A percentile compares a stretch with the other conserved stretches of the same genome.
phyloP scores from a whole-genome alignment of 2,113 vertebrate species.

The Cavia porcellus region DNA sequence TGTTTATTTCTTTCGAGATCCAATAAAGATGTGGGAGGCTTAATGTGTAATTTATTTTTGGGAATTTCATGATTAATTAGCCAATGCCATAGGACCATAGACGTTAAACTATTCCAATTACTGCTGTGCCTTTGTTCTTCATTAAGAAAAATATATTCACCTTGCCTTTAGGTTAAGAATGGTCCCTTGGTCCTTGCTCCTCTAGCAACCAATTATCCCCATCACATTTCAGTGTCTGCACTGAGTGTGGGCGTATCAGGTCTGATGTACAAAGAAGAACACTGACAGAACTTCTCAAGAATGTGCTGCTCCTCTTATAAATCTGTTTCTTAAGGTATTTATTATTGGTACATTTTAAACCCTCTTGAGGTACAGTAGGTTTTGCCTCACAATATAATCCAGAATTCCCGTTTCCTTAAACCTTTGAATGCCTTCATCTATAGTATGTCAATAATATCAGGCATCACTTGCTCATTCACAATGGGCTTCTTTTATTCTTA shows the following conservation, averaged over 20 bases:
- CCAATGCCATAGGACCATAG: too few relatives aligned
- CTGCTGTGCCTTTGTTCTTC: not conserved
- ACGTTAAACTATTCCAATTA: not conserved
- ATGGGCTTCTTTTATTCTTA: not conserved
- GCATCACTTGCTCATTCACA: not conserved
- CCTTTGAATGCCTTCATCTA: not conserved
- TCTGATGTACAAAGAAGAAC: not conserved
- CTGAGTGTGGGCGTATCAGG: not conserved
- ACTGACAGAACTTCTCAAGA: not conserved
- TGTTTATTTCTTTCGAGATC: not conserved
- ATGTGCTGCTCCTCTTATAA: not conserved
- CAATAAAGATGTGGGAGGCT: not conserved
- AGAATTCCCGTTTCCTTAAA: too few relatives aligned
- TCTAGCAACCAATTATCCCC: not conserved
- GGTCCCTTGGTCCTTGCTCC: not conserved
- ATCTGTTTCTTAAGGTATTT: too few relatives aligned
- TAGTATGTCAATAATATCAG: not conserved
- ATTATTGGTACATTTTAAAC: too few relatives aligned
- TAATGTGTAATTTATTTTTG: not conserved
- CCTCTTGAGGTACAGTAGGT: too few relatives aligned
- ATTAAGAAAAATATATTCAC: not conserved
- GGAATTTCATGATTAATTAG: not conserved
- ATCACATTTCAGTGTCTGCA: not conserved
- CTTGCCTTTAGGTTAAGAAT: not conserved
- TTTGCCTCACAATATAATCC: too few relatives aligned